Conservation (phyloP, 2,797 vertebrate species). For the Channallabes apus region DNA sequence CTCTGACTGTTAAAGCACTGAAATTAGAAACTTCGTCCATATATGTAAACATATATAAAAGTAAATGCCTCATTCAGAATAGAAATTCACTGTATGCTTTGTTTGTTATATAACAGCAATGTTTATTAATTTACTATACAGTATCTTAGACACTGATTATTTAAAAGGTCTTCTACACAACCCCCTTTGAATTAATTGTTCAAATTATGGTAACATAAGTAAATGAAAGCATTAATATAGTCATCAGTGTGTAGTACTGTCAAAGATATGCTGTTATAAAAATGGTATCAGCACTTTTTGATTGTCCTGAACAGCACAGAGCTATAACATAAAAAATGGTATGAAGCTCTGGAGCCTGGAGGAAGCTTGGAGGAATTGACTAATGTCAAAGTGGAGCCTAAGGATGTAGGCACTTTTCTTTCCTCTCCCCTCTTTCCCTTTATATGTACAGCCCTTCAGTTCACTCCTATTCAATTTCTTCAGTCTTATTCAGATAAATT, state of each 20-base stretch:
- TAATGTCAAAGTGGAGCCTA: constrained; percentile 12
- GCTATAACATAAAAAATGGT: neutral
- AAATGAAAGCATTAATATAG: neutral
- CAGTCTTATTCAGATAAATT: neutral
- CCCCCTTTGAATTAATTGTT: neutral
- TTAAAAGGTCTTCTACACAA: neutral
- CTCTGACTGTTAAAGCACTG: neutral
- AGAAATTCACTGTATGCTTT: neutral
- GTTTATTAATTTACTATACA: neutral
- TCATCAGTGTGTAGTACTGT: neutral
- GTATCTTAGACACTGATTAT: neutral
- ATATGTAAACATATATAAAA: neutral
- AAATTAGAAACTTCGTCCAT: neutral
- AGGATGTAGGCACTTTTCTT: neutral
- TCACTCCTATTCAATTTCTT: neutral
- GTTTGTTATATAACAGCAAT: neutral
- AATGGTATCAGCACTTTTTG: neutral
- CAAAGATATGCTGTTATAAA: neutral
- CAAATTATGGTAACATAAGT: neutral
- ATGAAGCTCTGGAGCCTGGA: neutral
- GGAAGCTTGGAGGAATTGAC: neutral
- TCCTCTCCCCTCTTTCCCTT: neutral
- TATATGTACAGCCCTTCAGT: neutral
- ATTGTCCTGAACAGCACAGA: neutral
- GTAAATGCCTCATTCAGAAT: neutral